Evolutionary conservation across 2,797 vertebrate genomes (phyloP), one percentile per base, ranked within the genome.

Genomic region (Coreius guichenoti): DNA sequence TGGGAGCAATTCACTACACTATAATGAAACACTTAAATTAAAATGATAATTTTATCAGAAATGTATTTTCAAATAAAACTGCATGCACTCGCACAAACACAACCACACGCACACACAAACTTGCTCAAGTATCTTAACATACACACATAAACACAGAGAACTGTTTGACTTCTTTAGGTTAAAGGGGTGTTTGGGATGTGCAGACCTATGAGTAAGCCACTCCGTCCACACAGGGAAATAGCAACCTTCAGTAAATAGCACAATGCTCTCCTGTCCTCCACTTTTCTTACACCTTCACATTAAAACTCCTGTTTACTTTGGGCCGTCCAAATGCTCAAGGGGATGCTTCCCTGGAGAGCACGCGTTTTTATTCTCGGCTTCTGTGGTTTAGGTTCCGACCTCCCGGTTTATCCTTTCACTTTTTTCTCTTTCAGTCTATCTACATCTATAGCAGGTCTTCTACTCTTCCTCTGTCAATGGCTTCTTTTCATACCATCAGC

Each of bases 171-270:
- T 84, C 63, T 84, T 84, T 79, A 84, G 67, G 65, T 83, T 76
- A 67, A 67, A 76, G 58, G 72, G 72, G 36, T 84, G 65, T 82
- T 63, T 74, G 39, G 29, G 70, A 80, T 80, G 70, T 56, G 54
- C 68, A 73, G 58, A 73, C 33, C 21, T 63, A 79, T 79, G 74
- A 78, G 63, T 79, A 69, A 78, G 26, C 26, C 75, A 14, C 36
- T 79, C 33, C 26, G 14, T 72, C 81, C 39, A 65, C 56, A 74
- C 19, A 47, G 58, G 76, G 87, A 87, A 89, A 90, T 88, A 90
- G 88, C 74, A 86, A 82, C 47, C 26, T 61, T 58, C 74, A 78
- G 74, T 36, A 68, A 82, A 85, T 19, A 83, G 36, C 82, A 84
- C 75, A 87, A 87, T 54, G 80, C 31, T 49, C 83, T 78, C 19